Evolutionary conservation across 2,888 invertebrate species (phyloP), one percentile per base, ranked within the genome.

Genomic region (Phyllotreta cruciferae): DNA sequence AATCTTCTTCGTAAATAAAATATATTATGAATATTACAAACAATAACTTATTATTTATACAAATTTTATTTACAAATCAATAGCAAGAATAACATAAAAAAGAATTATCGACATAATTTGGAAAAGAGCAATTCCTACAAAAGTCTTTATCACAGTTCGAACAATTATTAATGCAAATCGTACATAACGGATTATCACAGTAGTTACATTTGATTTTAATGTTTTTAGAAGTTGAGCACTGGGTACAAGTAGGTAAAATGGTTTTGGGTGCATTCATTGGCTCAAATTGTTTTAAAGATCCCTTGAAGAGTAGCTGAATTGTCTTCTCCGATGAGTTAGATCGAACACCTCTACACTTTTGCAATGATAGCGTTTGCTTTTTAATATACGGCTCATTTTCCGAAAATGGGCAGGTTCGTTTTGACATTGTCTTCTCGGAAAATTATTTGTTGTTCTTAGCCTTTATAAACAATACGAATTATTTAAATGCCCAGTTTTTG

Each of bases 121-220:
- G 61, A 64, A 70, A 70, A n/a, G 64, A 66, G 60, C 70, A 70
- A 24, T 70, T 68, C 44, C 62, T 66, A 57, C 70, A 70, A 54
- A 60, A 68, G 14, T 64, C 64, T 58, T 63, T 61, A 55, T 66
- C 64, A 54, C 70, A 70, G 13, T 34, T 66, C 7, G 53, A 41
- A 53, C 70, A 70, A 56, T 14, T 41, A 49, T 55, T 56, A 6
- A 14, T 47, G 60, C 70, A 70, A 10, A 10, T 55, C 44, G 44
- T n/a, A 61, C 70, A 70, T 38, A 66, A 42, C 14, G 36, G 60
- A 52, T 62, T 66, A 38, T 70, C 70, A 58, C 70, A 70, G 58
- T 68, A 70, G 37, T 57, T 60, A 45, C 70, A 70, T 56, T 67
- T 66, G 7, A 45, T 67, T 45, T 56, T 56, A 4, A 57, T 49